phyloP scores from a whole-genome alignment of 2,113 vertebrate genomes.

The Aptenodytes patagonicus region DNA sequence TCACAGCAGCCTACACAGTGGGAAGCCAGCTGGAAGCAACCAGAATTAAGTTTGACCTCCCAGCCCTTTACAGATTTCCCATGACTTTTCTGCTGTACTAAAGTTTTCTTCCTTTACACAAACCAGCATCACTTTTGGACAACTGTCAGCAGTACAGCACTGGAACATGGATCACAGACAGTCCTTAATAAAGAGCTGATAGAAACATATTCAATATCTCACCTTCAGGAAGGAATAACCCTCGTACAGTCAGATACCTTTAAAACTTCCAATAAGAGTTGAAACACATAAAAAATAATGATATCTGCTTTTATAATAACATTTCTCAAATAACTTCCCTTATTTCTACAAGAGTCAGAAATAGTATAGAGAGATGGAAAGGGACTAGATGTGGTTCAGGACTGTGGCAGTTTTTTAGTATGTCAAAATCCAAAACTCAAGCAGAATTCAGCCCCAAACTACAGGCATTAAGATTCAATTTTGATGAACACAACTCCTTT shows the following conservation, averaged over 20 bases:
- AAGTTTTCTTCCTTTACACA: background rate
- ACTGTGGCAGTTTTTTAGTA: background rate
- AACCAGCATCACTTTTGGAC: background rate
- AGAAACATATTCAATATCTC: background rate
- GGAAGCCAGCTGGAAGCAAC: constrained; percentile 32
- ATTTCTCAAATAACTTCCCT: background rate
- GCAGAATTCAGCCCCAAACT: background rate
- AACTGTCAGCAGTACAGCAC: background rate
- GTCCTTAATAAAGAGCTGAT: background rate
- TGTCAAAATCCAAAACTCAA: background rate
- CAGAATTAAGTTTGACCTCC: constrained; percentile 16
- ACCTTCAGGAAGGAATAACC: background rate
- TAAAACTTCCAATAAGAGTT: background rate
- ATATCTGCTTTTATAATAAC: background rate
- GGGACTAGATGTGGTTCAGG: background rate
- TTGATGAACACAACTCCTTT: background rate
- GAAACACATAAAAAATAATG: background rate
- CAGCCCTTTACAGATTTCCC: constrained; percentile 6
- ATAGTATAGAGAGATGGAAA: fast-evolving
- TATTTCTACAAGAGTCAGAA: background rate
- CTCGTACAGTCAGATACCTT: background rate
- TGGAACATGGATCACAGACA: background rate
- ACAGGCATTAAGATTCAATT: background rate
- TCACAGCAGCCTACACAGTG: constrained; percentile 3
- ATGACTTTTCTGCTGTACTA: background rate